phyloP scores from a whole-genome alignment of 1,140 invertebrate genomes.

The Halesus radiatus region DNA sequence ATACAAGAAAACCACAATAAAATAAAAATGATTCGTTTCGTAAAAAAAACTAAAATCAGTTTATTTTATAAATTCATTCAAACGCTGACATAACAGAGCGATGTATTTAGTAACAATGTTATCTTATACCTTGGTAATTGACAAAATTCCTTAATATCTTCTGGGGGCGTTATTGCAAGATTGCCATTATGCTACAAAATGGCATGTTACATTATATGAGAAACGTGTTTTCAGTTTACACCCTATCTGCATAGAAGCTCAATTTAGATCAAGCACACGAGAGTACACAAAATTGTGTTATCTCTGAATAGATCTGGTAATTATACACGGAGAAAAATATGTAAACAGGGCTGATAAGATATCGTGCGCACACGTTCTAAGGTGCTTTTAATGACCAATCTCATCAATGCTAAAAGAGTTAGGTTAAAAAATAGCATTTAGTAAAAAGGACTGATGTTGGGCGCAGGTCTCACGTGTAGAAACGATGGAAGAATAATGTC shows the following conservation, averaged over 20 bases:
- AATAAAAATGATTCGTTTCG: neutral
- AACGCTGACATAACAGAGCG: neutral
- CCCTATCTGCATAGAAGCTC: slow-evolving; percentile 3
- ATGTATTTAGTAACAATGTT: neutral
- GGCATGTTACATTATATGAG: neutral
- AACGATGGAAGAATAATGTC: too few species aligned
- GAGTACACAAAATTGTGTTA: slow-evolving; percentile 10
- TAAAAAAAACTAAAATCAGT: neutral
- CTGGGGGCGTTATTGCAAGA: neutral
- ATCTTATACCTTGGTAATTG: neutral
- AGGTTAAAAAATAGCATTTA: too few species aligned
- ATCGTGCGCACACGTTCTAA: neutral
- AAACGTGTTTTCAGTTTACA: neutral
- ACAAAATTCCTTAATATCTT: neutral
- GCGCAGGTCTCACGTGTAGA: too few species aligned
- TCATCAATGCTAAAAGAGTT: neutral
- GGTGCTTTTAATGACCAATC: slow-evolving; percentile 13
- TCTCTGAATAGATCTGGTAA: slow-evolving; percentile 23
- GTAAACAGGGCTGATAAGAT: slow-evolving; percentile 17
- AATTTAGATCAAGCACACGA: slow-evolving; percentile 32
- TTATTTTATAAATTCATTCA: neutral
- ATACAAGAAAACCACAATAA: too few species aligned
- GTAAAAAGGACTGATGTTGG: too few species aligned
- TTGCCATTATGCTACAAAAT: slow-evolving; percentile 14
- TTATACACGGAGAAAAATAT: slow-evolving; percentile 24